Conservation (phyloP, 2,113 vertebrate genomes). For the Cryptomyrus ogoouensis region DNA sequence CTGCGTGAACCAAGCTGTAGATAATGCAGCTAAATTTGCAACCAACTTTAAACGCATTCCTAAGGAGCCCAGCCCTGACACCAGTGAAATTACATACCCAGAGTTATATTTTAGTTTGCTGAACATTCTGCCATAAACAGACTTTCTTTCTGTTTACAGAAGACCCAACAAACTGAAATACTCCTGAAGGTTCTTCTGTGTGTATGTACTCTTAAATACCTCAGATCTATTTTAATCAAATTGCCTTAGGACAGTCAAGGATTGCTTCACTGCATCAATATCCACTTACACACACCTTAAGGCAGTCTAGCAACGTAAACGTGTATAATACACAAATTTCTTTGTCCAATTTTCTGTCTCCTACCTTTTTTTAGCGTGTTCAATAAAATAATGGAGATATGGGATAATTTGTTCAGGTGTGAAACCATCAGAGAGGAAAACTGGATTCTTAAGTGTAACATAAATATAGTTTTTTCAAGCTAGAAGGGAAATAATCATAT, state of each 20-base stretch:
- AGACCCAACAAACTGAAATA: background rate
- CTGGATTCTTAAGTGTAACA: background rate
- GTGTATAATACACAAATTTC: slow-evolving; percentile 40
- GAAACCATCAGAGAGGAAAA: background rate
- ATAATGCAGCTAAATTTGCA: background rate
- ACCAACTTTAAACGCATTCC: background rate
- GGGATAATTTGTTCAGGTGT: background rate
- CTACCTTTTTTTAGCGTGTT: slow-evolving; percentile 12
- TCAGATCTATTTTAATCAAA: slow-evolving; percentile 22
- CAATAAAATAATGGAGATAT: background rate
- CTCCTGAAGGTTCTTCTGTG: slow-evolving; percentile 18
- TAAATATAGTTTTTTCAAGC: background rate
- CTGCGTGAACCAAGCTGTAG: background rate
- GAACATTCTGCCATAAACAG: background rate
- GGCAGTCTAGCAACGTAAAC: slow-evolving; percentile 26
- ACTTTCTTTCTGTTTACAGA: background rate
- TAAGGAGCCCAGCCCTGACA: background rate
- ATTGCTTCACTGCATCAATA: slow-evolving; percentile 15
- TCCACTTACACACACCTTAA: slow-evolving; percentile 14
- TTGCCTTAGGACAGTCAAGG: slow-evolving; percentile 28
- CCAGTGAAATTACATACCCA: background rate
- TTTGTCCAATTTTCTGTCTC: slow-evolving; percentile 22
- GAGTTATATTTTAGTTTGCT: background rate
- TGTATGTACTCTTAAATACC: slow-evolving; percentile 40
- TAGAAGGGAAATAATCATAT: background rate